Evolutionary conservation across 1,140 invertebrate species (phyloP).

Genomic region (Monochamus saltuarius): DNA sequence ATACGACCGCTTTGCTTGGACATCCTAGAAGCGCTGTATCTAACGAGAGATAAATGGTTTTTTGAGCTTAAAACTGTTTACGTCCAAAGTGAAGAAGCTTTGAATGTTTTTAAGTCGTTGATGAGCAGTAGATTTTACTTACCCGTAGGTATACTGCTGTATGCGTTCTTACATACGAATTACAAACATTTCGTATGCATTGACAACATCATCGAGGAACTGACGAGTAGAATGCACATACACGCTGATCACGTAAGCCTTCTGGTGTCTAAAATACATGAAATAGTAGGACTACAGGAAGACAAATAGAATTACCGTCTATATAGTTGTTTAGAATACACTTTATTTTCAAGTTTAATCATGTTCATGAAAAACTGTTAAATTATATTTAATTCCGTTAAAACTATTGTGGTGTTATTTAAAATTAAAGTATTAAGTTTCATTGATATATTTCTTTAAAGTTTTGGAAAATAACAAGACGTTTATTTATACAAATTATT

Average conservation of each 20-base stretch:
- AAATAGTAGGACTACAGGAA: constrained; percentile 7
- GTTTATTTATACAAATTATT: constrained; percentile 3
- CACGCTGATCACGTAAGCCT: constrained; percentile 35
- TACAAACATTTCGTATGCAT: constrained; percentile 38
- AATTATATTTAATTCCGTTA: constrained; percentile 23
- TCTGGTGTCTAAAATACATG: constrained; percentile 25
- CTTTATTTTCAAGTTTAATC: not conserved
- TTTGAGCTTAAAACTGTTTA: constrained; percentile 37
- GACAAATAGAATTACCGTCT: not conserved
- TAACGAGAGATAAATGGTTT: constrained; percentile 36
- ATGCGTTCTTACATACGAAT: constrained; percentile 36
- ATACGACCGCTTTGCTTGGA: constrained; percentile 34
- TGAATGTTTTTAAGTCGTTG: constrained; percentile 34
- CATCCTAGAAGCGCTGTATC: constrained; percentile 41
- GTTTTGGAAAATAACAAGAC: not conserved
- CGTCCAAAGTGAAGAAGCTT: constrained; percentile 24
- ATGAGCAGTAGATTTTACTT: constrained; percentile 41
- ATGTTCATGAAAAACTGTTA: not conserved
- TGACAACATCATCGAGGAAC: constrained; percentile 31
- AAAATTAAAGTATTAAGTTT: constrained; percentile 1
- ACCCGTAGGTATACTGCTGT: constrained; percentile 40
- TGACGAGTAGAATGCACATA: constrained; percentile 35
- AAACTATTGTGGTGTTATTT: not conserved
- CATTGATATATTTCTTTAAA: constrained; percentile 1
- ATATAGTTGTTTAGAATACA: constrained; percentile 2